Base-by-base conservation (phyloP, 1,140 invertebrate genomes). In the Campoletis sonorensis region DNA sequence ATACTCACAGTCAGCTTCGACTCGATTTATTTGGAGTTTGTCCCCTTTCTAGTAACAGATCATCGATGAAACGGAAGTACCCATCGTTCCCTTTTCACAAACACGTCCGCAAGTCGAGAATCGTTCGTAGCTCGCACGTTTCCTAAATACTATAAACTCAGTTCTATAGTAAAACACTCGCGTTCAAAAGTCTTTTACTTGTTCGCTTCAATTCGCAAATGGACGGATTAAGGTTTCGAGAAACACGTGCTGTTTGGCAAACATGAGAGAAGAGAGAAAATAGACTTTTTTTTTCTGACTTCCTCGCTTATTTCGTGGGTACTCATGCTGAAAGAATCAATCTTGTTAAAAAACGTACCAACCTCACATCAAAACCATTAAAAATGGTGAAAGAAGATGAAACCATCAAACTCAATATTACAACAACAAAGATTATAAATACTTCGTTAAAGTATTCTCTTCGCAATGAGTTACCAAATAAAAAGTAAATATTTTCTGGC, bases 241-340 rank as follows among this genome's bases (percentile, higher is more conserved):
- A 30, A 49, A 73, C 71, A 73, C 71, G 71, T 40, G 26, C 5
- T 45, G 33, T 76, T 76, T 76, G 21, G 73, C 73, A 76, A 76
- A 76, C 73, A 76, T 27, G 45, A 49, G 45, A 49, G 40, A 15
- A 64, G 61, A 27, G 61, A 64, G 61, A 64, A 64, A 64, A 64
- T 23, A 26, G 61, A 26, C 23, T 27, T 26, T 21, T 15, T 64
- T 64, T 16, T 7, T 23, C n/a, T 7, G 61, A n/a, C 23, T 0
- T 64, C 23, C 61, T 26, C 10, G 23, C 23, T 1, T 2, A 21
- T 26, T 26, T 21, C 21, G n/a, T 64, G n/a, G n/a, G n/a, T 54
- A 54, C n/a, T 64, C 61, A 26, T 27, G 61, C 23, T 64, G 21
- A 64, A 64, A 26, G 61, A 64, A 64, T 64, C 61, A 26, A 64